Conservation (phyloP, 53 echinoderm and acorn worm species). For the Pentamera pediparva region DNA sequence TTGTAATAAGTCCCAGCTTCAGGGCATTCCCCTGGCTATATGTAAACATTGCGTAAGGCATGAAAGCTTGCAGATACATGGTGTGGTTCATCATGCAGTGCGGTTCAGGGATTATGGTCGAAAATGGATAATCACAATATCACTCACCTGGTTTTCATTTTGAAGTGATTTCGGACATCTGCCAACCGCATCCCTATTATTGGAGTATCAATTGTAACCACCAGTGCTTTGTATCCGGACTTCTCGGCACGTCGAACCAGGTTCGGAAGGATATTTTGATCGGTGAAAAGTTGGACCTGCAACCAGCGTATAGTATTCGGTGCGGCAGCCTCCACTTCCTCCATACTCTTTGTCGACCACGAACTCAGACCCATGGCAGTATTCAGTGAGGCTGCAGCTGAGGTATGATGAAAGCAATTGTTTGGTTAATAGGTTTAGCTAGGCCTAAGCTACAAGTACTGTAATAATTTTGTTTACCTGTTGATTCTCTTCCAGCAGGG, state of each 20-base stretch:
- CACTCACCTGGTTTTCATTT: constrained; percentile 5
- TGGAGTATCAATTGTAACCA: constrained; percentile 15
- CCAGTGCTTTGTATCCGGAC: constrained; percentile 19
- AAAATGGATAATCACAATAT: too few species aligned
- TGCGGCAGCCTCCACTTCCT: constrained; percentile 10
- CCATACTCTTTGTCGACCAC: constrained; percentile 32
- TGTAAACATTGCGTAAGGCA: too few species aligned
- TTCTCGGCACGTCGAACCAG: constrained; percentile 42
- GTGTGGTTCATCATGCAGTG: too few species aligned
- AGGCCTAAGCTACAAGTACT: too few species aligned
- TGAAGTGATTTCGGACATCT: constrained; percentile 12
- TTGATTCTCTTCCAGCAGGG: too few species aligned
- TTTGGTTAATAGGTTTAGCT: too few species aligned
- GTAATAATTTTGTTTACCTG: too few species aligned
- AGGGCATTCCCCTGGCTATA: too few species aligned
- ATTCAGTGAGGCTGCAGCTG: constrained; percentile 48
- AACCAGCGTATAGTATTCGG: constrained; percentile 52
- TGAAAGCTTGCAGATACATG: too few species aligned
- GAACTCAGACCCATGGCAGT: constrained; percentile 53
- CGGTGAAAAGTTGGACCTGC: constrained; percentile 48
- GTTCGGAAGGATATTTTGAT: constrained; percentile 8
- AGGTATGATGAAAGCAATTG: not conserved
- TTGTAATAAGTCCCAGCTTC: too few species aligned
- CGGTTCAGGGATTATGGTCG: too few species aligned
- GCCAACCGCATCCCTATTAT: constrained; percentile 3